Evolutionary conservation across 1,140 invertebrate species (phyloP).

Genomic region (Capitella teleta): DNA sequence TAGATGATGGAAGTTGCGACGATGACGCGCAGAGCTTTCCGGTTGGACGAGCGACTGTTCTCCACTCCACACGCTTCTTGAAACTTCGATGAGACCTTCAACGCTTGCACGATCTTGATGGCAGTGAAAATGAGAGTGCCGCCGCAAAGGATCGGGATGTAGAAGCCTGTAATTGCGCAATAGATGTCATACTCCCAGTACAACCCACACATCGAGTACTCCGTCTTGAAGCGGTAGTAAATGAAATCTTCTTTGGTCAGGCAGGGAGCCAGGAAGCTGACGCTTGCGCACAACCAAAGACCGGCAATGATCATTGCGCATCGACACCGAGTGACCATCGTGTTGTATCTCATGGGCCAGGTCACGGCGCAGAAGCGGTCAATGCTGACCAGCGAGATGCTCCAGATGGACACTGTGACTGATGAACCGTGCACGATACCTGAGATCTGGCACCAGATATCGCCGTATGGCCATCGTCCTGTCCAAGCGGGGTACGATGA

Average conservation of each 20-base stretch:
- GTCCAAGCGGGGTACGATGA: not conserved
- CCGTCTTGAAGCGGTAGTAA: constrained; percentile 13
- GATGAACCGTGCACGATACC: not conserved
- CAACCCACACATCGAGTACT: constrained; percentile 15
- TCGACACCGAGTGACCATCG: constrained; percentile 4
- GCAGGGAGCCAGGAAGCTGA: constrained; percentile 13
- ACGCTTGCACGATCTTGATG: constrained; percentile 10
- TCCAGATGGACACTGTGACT: constrained; percentile 2
- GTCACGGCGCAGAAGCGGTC: not conserved
- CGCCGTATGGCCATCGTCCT: not conserved
- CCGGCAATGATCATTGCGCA: not conserved
- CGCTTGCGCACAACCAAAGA: constrained; percentile 11
- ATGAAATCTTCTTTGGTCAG: constrained; percentile 9
- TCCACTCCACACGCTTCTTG: not conserved
- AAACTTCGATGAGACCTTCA: constrained; percentile 2
- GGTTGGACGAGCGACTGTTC: not conserved
- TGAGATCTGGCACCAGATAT: constrained; percentile 1
- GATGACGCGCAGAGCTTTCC: constrained; percentile 14
- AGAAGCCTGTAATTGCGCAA: constrained; percentile 15
- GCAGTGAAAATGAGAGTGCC: constrained; percentile 13
- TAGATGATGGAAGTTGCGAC: constrained; percentile 10
- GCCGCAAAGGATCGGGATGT: constrained; percentile 12
- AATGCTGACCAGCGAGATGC: not conserved
- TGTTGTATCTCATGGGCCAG: not conserved
- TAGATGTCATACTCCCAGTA: constrained; percentile 17